Evolutionary conservation across 2,888 invertebrate species (phyloP), one percentile per base, ranked within the genome.

Genomic region (Cantharis lateralis): DNA sequence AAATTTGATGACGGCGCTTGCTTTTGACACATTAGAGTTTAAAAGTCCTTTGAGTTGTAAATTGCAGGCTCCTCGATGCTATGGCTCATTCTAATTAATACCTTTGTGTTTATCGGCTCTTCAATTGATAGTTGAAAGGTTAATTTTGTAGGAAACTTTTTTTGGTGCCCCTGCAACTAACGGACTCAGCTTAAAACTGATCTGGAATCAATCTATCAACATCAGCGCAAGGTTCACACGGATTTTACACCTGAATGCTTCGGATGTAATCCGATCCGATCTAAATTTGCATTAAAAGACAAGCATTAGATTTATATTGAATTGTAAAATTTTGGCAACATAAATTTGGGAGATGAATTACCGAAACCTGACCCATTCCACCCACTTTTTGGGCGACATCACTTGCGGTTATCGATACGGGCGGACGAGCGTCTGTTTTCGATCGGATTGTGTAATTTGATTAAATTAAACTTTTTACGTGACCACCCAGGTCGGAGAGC

Each of bases 1-100:
- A 71, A 68, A 66, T 74, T 71, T 32, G 70, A 68, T 71, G 71
- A 48, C 71, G 66, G 28, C 15, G 48, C 62, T 18, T 28, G 68
- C 68, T 70, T 71, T 78, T 78, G 73, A 74, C 76, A 71, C 74
- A 76, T 78, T 71, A 64, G 76, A 78, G 76, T 76, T 75, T 75
- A 75, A 78, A 76, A 73, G 71, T 71, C 76, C 76, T 78, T 78
- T 78, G 76, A 78, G 75, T 76, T 78, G 78, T 74, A 78, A 78
- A 78, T 78, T 78, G 74, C 73, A 74, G 72, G 70, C 69, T 72
- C 62, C 26, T 78, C 78, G 75, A 71, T 73, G 62, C 20, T 20
- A 70, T 61, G 62, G 64, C 73, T 15, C 15, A 20, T 63, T 78
- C 66, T 78, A 78, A 78, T 78, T 76, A 76, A 76, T 76, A 74